Conservation (phyloP, 2,888 invertebrate genomes). For the Congeria kusceri region DNA sequence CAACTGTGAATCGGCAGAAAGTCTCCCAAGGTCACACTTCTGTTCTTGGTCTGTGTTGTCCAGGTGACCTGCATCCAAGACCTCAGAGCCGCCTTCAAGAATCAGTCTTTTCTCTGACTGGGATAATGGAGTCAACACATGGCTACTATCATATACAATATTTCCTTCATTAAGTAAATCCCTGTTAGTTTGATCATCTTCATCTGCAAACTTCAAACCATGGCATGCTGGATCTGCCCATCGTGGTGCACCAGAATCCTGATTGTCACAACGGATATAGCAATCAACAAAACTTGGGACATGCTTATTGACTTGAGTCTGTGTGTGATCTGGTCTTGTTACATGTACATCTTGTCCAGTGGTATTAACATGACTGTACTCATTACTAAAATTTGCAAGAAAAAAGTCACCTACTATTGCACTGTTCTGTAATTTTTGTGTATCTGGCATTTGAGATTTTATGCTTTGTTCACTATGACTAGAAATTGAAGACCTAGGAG, state of each 20-base stretch:
- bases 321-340: constrained; percentile 34
- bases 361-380: neutral
- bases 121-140: constrained; percentile 61
- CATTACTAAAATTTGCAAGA: constrained; percentile 21
- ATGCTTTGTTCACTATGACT: constrained; percentile 50
- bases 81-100: constrained; percentile 55
- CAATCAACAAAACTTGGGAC: constrained; percentile 60
- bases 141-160: constrained; percentile 75
- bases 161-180: constrained; percentile 61
- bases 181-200: constrained; percentile 82
- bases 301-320: constrained; percentile 21
- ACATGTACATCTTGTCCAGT: constrained; percentile 8
- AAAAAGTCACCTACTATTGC: constrained; percentile 56
- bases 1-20: constrained; percentile 2
- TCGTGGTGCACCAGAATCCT: constrained; percentile 64
- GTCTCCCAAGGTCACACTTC: constrained; percentile 40
- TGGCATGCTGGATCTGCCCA: constrained; percentile 84
- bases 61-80: neutral
- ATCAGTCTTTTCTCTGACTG: constrained; percentile 67
- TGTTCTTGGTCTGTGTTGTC: constrained; percentile 20
- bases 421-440: constrained; percentile 22
- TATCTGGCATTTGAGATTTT: constrained; percentile 30
- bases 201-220: constrained; percentile 89
- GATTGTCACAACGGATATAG: constrained; percentile 46
- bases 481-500: constrained; percentile 19